Percentiles rank a stretch among this genome's conserved stretches.
These are phyloP conservation scores for Cyrtonyx montezumae DNA, from an alignment of 2,113 vertebrate genomes.

Conservation along the genomic window DNA sequence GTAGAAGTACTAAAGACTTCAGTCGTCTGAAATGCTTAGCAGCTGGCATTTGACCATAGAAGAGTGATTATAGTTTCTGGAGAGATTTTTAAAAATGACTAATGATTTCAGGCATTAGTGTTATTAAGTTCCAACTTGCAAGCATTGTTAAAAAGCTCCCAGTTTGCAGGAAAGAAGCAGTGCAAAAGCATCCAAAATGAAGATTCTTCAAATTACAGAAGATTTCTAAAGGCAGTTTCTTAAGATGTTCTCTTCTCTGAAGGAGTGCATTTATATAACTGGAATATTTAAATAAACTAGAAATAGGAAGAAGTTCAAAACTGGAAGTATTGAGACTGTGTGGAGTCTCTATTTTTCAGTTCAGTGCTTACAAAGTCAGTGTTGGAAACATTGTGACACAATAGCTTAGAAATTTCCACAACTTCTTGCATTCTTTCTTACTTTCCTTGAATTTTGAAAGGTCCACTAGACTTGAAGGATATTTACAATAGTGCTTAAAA, in stretches of 20 bases:
- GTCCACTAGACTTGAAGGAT: neutral
- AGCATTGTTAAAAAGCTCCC: neutral
- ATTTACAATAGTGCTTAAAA: conserved; percentile 5
- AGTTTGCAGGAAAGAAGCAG: neutral
- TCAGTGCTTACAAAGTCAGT: neutral
- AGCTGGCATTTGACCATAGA: neutral
- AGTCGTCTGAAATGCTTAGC: neutral
- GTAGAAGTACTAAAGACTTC: neutral
- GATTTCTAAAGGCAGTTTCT: neutral
- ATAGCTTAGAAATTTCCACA: neutral
- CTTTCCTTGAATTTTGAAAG: neutral
- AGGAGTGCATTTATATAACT: neutral
- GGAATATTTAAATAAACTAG: neutral
- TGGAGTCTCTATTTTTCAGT: neutral
- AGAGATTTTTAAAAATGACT: neutral
- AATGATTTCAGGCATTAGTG: neutral
- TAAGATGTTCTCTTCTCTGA: neutral
- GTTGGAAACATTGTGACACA: neutral
- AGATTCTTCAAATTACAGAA: neutral
- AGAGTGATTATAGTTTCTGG: neutral
- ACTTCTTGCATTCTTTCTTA: neutral
- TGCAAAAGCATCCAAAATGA: neutral
- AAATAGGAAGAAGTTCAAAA: neutral
- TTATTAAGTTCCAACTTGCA: neutral
- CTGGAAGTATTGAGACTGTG: neutral